Evolutionary conservation across 64 coral and sea anemone genomes (phyloP).

Genomic region (Pocillopora damicornis): DNA sequence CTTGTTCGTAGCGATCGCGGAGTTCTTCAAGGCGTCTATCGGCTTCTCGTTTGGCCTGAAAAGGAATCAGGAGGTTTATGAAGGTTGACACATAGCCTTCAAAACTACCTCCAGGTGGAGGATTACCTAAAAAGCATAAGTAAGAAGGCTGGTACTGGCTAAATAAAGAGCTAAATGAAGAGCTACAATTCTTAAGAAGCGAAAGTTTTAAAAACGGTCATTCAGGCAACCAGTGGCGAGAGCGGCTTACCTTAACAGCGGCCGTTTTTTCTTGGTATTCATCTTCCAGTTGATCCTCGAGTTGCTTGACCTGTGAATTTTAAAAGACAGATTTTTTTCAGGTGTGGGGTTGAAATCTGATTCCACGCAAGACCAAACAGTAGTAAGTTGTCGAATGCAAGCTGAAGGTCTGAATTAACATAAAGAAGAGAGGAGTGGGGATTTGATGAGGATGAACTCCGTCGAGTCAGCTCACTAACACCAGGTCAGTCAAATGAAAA

Average conservation of each 20-base stretch:
- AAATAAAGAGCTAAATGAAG: too few species aligned
- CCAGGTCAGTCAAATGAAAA: too few species aligned
- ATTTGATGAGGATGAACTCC: too few species aligned
- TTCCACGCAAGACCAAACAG: too few species aligned
- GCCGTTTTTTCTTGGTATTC: conserved; percentile 85
- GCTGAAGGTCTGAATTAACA: too few species aligned
- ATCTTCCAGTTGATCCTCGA: conserved; percentile 91
- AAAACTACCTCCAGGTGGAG: not conserved
- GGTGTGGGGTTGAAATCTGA: too few species aligned
- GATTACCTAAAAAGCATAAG: not conserved
- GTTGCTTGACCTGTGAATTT: conserved; percentile 76
- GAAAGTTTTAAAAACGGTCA: too few species aligned
- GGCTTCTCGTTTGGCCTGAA: conserved; percentile 74
- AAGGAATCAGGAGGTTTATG: conserved; percentile 21
- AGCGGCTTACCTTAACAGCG: conserved; percentile 73
- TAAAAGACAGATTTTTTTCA: not conserved
- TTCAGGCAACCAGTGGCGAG: not conserved
- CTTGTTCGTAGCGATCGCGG: conserved; percentile 72
- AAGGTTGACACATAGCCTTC: not conserved
- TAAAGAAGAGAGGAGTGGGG: too few species aligned
- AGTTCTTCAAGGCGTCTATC: conserved; percentile 83
- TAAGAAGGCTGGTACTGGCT: too few species aligned
- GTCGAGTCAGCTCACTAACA: too few species aligned
- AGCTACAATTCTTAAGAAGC: too few species aligned
- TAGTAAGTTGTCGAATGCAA: too few species aligned